Evolutionary conservation across 1,140 invertebrate genomes (phyloP).

Genomic region (Drosophila nikananu): DNA sequence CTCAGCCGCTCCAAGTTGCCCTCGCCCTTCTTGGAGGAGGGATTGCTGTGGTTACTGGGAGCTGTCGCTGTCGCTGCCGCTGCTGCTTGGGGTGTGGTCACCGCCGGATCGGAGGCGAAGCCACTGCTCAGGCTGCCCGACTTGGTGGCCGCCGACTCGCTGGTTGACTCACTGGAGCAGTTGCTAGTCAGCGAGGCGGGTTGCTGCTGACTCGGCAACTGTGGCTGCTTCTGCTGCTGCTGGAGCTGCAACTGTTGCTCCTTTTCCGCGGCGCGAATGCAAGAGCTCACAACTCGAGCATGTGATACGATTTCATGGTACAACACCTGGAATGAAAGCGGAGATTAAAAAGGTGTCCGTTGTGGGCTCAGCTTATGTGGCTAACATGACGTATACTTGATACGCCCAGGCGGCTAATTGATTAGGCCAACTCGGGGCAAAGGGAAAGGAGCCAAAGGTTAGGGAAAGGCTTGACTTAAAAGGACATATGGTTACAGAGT

Average conservation of each 20-base stretch:
- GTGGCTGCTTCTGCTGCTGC: conserved; percentile 48
- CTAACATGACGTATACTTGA: conserved; percentile 58
- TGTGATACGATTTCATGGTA: conserved; percentile 91
- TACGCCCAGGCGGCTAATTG: conserved; percentile 38
- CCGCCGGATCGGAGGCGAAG: conserved; percentile 57
- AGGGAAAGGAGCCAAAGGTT: conserved; percentile 3
- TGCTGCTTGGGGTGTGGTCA: conserved; percentile 71
- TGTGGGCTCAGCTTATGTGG: conserved; percentile 38
- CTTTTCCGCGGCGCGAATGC: conserved; percentile 86
- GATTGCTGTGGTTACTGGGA: conserved; percentile 39
- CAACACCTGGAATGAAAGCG: conserved; percentile 87
- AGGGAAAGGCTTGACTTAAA: conserved; percentile 18
- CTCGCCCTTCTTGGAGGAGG: conserved; percentile 59
- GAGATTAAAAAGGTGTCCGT: conserved; percentile 44
- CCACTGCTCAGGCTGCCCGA: conserved; percentile 73
- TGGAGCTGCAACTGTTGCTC: conserved; percentile 66
- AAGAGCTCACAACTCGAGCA: conserved; percentile 89
- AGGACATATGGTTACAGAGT: conserved; percentile 13
- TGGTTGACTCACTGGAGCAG: conserved; percentile 77
- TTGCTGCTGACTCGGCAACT: conserved; percentile 57
- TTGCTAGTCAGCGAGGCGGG: conserved; percentile 75
- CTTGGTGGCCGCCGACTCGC: conserved; percentile 68
- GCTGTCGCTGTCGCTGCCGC: conserved; percentile 42
- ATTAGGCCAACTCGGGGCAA: conserved; percentile 20
- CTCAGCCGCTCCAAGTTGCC: conserved; percentile 88